Conservation (phyloP, 2,113 vertebrate genomes). For the Chlorocebus sabaeus region DNA sequence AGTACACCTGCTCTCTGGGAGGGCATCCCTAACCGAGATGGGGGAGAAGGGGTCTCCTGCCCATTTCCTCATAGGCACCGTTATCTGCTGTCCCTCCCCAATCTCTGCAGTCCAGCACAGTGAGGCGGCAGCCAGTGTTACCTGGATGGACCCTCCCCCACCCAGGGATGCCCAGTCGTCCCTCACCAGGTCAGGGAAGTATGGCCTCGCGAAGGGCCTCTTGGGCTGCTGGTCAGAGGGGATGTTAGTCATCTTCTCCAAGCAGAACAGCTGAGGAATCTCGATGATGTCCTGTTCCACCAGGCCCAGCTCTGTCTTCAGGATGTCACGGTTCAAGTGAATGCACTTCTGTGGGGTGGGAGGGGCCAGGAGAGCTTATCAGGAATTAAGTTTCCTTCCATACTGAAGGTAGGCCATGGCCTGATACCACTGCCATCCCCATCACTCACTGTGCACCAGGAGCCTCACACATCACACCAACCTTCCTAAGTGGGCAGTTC, state of each 20-base stretch:
- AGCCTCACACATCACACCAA: accelerated
- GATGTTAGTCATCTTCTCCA: constrained; percentile 47
- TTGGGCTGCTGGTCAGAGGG: constrained; percentile 17
- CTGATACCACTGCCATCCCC: accelerated
- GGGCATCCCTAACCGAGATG: not conserved
- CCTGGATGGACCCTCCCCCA: accelerated
- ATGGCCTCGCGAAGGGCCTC: constrained; percentile 72
- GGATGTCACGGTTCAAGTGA: constrained; percentile 86
- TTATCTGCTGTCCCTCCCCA: accelerated
- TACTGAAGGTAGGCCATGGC: not conserved
- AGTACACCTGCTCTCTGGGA: not conserved
- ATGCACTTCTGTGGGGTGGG: constrained; percentile 82
- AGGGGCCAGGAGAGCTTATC: accelerated
- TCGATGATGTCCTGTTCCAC: constrained; percentile 86
- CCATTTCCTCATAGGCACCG: not conserved
- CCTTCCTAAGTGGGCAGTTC: accelerated
- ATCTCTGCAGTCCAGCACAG: accelerated
- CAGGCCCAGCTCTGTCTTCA: constrained; percentile 87
- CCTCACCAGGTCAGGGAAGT: constrained; percentile 87
- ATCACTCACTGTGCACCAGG: accelerated
- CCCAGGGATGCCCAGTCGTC: not conserved
- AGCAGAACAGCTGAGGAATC: constrained; percentile 87
- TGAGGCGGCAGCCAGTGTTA: accelerated
- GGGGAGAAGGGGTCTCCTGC: too few relatives aligned
- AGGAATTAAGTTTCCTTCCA: not conserved